A percentile compares a stretch with the other conserved stretches of the same genome.
Conservation (phyloP, 2,888 invertebrate genomes). For the Panopea generosa region DNA sequence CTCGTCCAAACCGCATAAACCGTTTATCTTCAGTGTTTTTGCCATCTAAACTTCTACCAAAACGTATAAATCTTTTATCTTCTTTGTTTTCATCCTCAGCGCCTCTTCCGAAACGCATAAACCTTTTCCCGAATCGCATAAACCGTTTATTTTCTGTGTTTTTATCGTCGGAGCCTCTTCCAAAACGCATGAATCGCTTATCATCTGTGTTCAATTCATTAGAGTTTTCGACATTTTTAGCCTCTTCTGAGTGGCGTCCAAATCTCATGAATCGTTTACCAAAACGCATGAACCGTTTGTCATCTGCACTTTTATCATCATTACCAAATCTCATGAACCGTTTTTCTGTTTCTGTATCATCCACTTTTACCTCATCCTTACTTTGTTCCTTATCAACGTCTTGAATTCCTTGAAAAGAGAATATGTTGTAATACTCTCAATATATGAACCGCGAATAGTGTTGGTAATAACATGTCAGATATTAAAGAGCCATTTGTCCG, state of each 20-base stretch:
- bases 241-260: constrained; percentile 63
- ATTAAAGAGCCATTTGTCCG: too few relatives aligned
- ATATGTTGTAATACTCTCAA: too few relatives aligned
- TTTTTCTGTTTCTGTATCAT: constrained; percentile 36
- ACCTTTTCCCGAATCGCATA: constrained; percentile 77
- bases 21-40: constrained; percentile 59
- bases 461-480: too few relatives aligned
- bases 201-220: too few relatives aligned
- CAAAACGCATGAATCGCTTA: constrained; percentile 78
- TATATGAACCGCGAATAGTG: too few relatives aligned
- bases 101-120: constrained; percentile 76
- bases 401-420: too few relatives aligned
- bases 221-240: too few relatives aligned
- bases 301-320: too few relatives aligned
- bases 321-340: constrained; percentile 77
- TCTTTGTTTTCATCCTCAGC: constrained; percentile 28
- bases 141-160: constrained; percentile 65
- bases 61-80: constrained; percentile 62
- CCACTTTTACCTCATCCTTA: too few relatives aligned
- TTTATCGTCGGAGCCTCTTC: constrained; percentile 43
- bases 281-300: constrained; percentile 76
- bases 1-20: constrained; percentile 70
- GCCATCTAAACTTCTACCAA: constrained; percentile 49
- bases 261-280: constrained; percentile 72
- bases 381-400: too few relatives aligned